Evolutionary conservation across 1,140 invertebrate species (phyloP), one percentile per base, ranked within the genome.

Genomic region (Palaemon carinicauda): DNA sequence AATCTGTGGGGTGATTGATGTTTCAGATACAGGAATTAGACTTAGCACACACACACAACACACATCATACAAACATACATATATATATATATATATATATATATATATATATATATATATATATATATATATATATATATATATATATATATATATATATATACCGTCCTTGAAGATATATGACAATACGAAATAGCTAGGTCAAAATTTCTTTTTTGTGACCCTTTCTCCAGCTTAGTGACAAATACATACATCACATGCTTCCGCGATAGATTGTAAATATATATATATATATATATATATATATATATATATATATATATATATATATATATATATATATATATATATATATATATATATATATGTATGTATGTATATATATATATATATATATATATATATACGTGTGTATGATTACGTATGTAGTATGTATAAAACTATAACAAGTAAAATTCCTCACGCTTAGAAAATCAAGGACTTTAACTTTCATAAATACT

Each of bases 271-370:
- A n/a, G n/a, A n/a, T n/a, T 60, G 1, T 19, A 60, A 21, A 60
- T 60, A 60, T 19, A 60, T 60, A 60, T 60, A 60, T 60, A 5
- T 60, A 10, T 19, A 60, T 60, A 60, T 60, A 19, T 60, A 60
- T 60, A 60, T 60, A 60, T 60, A 60, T 60, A 60, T 60, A 60
- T 60, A 60, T 60, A 60, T 60, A 60, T 60, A 60, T 60, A 60
- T 60, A 60, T 60, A 60, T 60, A 60, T 60, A 60, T 60, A 60
- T 60, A 60, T 60, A 60, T 60, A 3, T 60, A 19, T 60, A 19
- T 60, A 19, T 60, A 19, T 60, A 0, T 60, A 19, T 60, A 19
- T 60, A 19, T 60, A 19, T 19, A 19, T 19, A 19, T 60, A 27
- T 19, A 19, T 60, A 19, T 60, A 19, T 60, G 3, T 60, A 19